Conservation (phyloP, 2,113 vertebrate species). For the Amia ocellicauda region DNA sequence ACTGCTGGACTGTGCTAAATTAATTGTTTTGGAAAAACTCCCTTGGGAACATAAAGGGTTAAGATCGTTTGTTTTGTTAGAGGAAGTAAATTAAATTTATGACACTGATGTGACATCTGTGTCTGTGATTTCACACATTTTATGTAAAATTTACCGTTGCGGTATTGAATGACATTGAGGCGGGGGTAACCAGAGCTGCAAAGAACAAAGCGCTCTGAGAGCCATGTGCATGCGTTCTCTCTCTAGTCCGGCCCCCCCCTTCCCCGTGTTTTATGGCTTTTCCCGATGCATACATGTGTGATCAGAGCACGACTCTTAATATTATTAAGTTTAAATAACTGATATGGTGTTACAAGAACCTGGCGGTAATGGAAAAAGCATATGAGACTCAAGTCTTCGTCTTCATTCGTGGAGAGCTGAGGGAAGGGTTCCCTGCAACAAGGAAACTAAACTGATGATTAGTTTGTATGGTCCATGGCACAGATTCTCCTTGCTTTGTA, state of each 20-base stretch:
- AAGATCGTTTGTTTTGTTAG: slow-evolving; percentile 50
- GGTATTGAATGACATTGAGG: slow-evolving; percentile 66
- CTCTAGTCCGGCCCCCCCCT: not conserved
- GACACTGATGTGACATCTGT: slow-evolving; percentile 62
- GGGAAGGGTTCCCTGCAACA: slow-evolving; percentile 11
- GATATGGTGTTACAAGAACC: slow-evolving; percentile 48
- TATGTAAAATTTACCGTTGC: slow-evolving; percentile 74
- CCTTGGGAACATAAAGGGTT: slow-evolving; percentile 47
- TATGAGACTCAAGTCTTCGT: slow-evolving; percentile 48
- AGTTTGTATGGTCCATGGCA: no score
- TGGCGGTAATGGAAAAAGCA: slow-evolving; percentile 68
- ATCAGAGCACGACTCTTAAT: slow-evolving; percentile 53
- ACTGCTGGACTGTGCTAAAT: slow-evolving; percentile 37
- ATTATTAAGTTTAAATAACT: slow-evolving; percentile 62
- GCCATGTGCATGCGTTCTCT: slow-evolving; percentile 48
- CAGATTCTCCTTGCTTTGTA: not conserved
- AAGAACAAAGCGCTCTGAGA: slow-evolving; percentile 60
- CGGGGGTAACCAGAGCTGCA: slow-evolving; percentile 58
- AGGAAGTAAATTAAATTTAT: slow-evolving; percentile 65
- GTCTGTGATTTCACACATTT: slow-evolving; percentile 77
- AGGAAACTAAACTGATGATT: slow-evolving; percentile 6
- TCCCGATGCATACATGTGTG: slow-evolving; percentile 55
- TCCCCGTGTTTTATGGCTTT: slow-evolving; percentile 57
- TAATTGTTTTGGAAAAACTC: slow-evolving; percentile 44
- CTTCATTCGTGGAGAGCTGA: slow-evolving; percentile 42